Conservation (phyloP, 2,888 invertebrate species). For the Ornithoptera alexandrae region DNA sequence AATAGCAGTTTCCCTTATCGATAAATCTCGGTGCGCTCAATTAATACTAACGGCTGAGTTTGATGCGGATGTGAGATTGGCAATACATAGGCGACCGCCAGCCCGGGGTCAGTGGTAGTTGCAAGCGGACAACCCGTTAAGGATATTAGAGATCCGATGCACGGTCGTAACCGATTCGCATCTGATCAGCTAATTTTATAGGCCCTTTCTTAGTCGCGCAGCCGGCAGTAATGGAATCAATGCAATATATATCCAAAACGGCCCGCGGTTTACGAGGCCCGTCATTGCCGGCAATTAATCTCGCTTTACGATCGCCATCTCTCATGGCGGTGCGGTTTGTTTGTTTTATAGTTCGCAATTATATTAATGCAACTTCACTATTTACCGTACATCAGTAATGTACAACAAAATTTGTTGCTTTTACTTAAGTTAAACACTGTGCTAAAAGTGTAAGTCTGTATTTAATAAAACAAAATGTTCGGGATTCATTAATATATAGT, state of each 20-base stretch:
- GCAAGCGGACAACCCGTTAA: too few relatives aligned
- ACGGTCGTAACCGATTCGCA: conserved; percentile 1
- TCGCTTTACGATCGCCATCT: conserved; percentile 25
- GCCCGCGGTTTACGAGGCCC: conserved; percentile 17
- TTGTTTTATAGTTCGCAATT: conserved; percentile 10
- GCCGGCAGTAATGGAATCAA: conserved; percentile 23
- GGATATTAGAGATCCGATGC: not conserved
- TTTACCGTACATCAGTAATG: not conserved
- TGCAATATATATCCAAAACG: conserved; percentile 24
- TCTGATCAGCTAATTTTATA: conserved; percentile 14
- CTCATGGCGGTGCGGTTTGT: conserved; percentile 7
- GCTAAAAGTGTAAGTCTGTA: too few relatives aligned
- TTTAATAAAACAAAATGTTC: too few relatives aligned
- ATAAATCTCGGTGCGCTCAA: too few relatives aligned
- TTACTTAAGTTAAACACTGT: too few relatives aligned
- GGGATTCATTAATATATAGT: too few relatives aligned
- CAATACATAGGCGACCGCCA: too few relatives aligned
- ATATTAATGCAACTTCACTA: conserved; percentile 2
- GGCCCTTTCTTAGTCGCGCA: conserved; percentile 7
- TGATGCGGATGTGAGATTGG: too few relatives aligned
- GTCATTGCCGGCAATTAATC: conserved; percentile 28
- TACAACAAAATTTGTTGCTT: too few relatives aligned
- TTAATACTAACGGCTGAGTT: too few relatives aligned
- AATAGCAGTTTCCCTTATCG: too few relatives aligned
- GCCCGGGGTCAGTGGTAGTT: too few relatives aligned